phyloP scores from a whole-genome alignment of 53 echinoderm and acorn worm species.

The Mesocentrotus franciscanus region DNA sequence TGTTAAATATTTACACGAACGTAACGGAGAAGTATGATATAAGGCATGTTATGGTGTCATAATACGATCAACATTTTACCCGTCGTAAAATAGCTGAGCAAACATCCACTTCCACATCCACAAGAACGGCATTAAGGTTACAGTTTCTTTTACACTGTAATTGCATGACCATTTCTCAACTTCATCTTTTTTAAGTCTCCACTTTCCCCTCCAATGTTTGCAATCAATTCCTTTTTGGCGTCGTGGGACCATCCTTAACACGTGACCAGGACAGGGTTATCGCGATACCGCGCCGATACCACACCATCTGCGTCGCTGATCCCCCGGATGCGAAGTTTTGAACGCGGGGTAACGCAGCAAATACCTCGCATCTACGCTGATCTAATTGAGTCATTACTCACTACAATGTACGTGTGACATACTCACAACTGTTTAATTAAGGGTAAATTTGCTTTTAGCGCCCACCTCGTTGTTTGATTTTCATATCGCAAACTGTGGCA shows the following conservation, averaged over 20 bases:
- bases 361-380: background rate
- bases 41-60: background rate
- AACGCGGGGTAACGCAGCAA: background rate
- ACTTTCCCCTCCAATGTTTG: background rate
- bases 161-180: background rate
- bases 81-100: background rate
- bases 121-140: background rate
- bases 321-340: background rate
- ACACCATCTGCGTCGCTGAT: background rate
- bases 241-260: slow-evolving; percentile 7
- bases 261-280: slow-evolving; percentile 34
- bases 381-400: slow-evolving; percentile 7
- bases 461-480: slow-evolving; percentile 27
- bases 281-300: background rate
- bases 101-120: background rate
- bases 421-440: slow-evolving; percentile 22
- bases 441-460: slow-evolving; percentile 7
- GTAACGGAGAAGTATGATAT: background rate
- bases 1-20: background rate
- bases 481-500: background rate
- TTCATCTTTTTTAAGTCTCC: background rate
- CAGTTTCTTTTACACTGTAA: background rate
- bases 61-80: background rate
- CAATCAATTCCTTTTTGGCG: background rate
- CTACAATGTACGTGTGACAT: slow-evolving; percentile 39